Evolutionary conservation across 2,797 vertebrate genomes (phyloP).

Genomic region (Synaphobranchus kaupii): DNA sequence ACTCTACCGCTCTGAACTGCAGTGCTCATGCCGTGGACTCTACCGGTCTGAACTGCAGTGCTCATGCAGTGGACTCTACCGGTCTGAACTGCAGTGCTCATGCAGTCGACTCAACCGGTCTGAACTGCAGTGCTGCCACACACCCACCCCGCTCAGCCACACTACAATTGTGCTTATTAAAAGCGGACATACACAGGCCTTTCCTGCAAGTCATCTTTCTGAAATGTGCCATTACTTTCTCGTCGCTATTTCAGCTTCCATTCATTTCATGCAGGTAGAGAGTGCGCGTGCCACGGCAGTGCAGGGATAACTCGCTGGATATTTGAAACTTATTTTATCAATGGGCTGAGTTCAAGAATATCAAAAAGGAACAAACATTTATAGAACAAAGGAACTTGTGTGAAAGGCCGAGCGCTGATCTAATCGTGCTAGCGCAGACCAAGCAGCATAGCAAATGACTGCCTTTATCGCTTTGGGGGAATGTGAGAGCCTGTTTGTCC

Average conservation of each 20-base stretch:
- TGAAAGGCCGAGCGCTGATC: not conserved
- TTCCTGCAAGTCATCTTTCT: not conserved
- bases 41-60: not conserved
- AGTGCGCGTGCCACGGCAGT: not conserved
- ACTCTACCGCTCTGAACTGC: not conserved
- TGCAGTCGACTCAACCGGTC: not conserved
- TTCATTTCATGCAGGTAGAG: not conserved
- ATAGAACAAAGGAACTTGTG: not conserved
- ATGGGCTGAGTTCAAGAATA: not conserved
- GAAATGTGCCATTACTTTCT: not conserved
- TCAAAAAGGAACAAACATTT: conserved; percentile 1
- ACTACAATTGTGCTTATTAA: conserved; percentile 3
- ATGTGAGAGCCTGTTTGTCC: not conserved
- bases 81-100: not conserved
- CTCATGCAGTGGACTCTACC: not conserved
- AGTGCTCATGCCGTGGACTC: too few relatives aligned
- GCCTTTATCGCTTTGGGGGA: conserved; percentile 13
- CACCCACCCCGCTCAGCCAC: not conserved
- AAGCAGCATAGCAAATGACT: conserved; percentile 15
- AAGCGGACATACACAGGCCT: not conserved
- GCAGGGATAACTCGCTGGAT: not conserved
- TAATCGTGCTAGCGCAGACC: not conserved
- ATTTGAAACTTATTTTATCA: not conserved
- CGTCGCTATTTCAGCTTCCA: not conserved
- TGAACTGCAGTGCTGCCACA: not conserved